Conservation (phyloP, 2,888 invertebrate genomes). For the Drosophila anomalata region DNA sequence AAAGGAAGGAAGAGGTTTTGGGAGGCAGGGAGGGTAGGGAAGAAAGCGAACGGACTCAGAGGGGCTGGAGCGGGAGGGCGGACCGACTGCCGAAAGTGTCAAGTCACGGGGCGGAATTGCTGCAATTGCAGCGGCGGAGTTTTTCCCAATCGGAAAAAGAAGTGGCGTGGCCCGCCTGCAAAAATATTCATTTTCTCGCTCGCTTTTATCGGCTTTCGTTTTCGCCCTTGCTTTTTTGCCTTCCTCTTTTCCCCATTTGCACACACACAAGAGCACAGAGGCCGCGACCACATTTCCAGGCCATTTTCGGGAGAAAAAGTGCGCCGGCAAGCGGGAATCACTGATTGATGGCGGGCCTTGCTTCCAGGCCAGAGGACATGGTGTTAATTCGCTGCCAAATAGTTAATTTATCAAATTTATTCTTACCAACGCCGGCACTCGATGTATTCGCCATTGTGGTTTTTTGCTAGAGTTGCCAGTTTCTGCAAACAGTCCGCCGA, state of each 20-base stretch:
- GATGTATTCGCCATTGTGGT: constrained; percentile 92
- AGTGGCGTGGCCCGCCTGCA: constrained; percentile 34
- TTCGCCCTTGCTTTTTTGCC: constrained; percentile 66
- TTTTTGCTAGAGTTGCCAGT: constrained; percentile 44
- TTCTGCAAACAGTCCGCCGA: background rate
- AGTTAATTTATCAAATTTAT: constrained; percentile 69
- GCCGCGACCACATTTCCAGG: constrained; percentile 55
- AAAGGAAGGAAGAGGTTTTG: constrained; percentile 13
- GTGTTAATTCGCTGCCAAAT: constrained; percentile 51
- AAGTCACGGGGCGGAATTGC: constrained; percentile 68
- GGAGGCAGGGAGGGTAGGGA: constrained; percentile 1
- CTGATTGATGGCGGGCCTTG: constrained; percentile 6
- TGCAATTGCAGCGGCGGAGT: constrained; percentile 29
- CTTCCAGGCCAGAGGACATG: constrained; percentile 37
- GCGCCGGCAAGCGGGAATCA: constrained; percentile 40
- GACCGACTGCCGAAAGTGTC: constrained; percentile 63
- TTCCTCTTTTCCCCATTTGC: constrained; percentile 65
- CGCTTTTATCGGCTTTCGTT: constrained; percentile 63
- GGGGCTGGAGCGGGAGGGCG: constrained; percentile 38
- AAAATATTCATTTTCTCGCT: constrained; percentile 38
- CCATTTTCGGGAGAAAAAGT: constrained; percentile 49
- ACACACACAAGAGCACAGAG: constrained; percentile 52
- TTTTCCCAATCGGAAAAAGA: constrained; percentile 14
- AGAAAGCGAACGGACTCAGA: constrained; percentile 20
- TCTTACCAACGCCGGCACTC: constrained; percentile 95